A percentile compares a stretch with the other conserved stretches of the same genome.
phyloP scores from a whole-genome alignment of 35 echinoderm and acorn worm species.

The Holothuria glaberrima region DNA sequence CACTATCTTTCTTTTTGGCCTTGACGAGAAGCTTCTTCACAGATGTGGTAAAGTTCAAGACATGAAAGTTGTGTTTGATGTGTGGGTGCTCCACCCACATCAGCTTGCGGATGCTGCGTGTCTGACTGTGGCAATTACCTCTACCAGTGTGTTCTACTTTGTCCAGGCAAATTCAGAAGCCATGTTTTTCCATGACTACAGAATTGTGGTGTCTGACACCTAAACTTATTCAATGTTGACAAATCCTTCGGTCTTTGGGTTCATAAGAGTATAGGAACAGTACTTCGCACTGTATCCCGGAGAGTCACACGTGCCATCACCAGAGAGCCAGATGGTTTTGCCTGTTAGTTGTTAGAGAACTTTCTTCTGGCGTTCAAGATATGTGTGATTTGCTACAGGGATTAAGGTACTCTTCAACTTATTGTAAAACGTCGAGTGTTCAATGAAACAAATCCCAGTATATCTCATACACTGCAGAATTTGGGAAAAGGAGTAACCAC shows the following conservation, averaged over 20 bases:
- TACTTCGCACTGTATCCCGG: slow-evolving; percentile 72
- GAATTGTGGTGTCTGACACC: slow-evolving; percentile 24
- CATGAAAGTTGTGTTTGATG: slow-evolving; percentile 67
- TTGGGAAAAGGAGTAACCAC: slow-evolving; percentile 22
- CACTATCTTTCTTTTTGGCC: slow-evolving; percentile 60
- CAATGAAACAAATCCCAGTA: slow-evolving; percentile 1
- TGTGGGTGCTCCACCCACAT: slow-evolving; percentile 36
- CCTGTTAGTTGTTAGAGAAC: not conserved
- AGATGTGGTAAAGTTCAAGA: slow-evolving; percentile 66
- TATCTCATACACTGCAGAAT: not conserved
- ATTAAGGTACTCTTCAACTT: slow-evolving; percentile 1
- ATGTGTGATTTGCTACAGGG: not conserved
- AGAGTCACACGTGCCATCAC: slow-evolving; percentile 56
- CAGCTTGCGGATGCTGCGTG: slow-evolving; percentile 44
- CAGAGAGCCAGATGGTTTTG: slow-evolving; percentile 6
- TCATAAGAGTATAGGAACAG: slow-evolving; percentile 64
- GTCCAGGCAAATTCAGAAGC: slow-evolving; percentile 9
- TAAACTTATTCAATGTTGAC: slow-evolving; percentile 17
- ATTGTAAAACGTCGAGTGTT: not conserved
- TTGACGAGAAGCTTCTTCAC: slow-evolving; percentile 33
- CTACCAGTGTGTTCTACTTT: not conserved
- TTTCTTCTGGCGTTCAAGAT: not conserved
- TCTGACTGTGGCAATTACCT: slow-evolving; percentile 38
- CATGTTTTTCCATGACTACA: slow-evolving; percentile 56
- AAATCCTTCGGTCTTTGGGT: slow-evolving; percentile 38